phyloP scores from a whole-genome alignment of 1,140 invertebrate genomes.

The Octopus sinensis region DNA sequence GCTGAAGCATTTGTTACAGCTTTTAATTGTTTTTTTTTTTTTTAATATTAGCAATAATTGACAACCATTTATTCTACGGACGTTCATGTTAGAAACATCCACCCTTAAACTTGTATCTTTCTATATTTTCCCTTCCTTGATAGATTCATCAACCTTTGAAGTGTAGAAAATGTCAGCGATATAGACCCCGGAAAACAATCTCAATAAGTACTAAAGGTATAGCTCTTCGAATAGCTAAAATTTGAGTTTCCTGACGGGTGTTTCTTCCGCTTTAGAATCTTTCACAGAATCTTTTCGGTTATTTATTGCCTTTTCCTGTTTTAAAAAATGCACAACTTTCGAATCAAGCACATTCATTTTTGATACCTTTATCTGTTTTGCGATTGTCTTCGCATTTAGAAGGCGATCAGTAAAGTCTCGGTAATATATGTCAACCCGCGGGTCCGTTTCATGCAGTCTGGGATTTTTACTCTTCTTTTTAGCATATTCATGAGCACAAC shows the following conservation, averaged over 20 bases:
- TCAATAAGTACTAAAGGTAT: no score
- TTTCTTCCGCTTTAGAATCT: slow-evolving; percentile 58
- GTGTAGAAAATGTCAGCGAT: no score
- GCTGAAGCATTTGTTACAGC: no score
- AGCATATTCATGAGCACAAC: slow-evolving; percentile 11
- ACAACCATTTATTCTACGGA: no score
- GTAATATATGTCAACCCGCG: slow-evolving; percentile 8
- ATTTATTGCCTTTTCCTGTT: slow-evolving; percentile 60
- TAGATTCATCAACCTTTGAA: no score
- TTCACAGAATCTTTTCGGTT: slow-evolving; percentile 59
- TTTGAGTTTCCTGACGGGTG: slow-evolving; percentile 51
- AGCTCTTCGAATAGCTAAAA: no score
- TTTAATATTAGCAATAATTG: no score
- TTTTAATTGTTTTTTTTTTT: no score
- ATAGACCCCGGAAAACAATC: no score
- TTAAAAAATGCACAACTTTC: slow-evolving; percentile 60
- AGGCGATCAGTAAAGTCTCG: neutral
- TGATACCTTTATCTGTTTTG: neutral
- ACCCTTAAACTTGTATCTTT: no score
- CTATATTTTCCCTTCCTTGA: no score
- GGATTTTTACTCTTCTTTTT: slow-evolving; percentile 3
- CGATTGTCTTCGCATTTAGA: neutral
- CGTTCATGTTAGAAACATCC: no score
- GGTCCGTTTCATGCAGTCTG: neutral
- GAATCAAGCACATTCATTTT: slow-evolving; percentile 42